phyloP scores from a whole-genome alignment of 1,140 invertebrate genomes.

The Argopecten irradians region DNA sequence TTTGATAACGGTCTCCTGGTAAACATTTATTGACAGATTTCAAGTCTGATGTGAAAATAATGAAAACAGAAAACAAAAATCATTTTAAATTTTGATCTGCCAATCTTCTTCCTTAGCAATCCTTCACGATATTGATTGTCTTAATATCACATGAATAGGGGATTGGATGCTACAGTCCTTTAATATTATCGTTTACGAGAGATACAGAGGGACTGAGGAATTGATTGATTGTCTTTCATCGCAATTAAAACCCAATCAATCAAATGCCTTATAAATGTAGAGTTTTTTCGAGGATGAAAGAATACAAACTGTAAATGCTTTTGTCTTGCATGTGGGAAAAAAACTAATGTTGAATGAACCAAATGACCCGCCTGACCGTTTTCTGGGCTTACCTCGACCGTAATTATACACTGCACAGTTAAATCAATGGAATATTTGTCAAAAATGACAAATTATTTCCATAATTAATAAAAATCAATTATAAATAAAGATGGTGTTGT shows the following conservation, averaged over 20 bases:
- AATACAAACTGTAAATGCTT: slow-evolving; percentile 10
- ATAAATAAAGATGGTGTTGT: neutral
- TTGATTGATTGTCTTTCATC: slow-evolving; percentile 17
- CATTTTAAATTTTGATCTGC: neutral
- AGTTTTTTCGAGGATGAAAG: neutral
- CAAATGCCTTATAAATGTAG: neutral
- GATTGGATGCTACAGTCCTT: neutral
- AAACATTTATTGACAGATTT: neutral
- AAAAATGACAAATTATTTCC: slow-evolving; percentile 19
- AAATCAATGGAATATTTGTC: slow-evolving; percentile 18
- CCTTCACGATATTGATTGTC: neutral
- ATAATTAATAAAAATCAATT: slow-evolving; percentile 23
- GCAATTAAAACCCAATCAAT: slow-evolving; percentile 15
- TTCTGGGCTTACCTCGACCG: neutral
- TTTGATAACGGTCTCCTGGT: too few relatives aligned
- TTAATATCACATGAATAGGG: neutral
- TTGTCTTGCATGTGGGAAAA: slow-evolving; percentile 9
- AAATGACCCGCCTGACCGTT: neutral
- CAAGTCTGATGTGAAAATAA: neutral
- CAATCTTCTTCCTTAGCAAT: neutral
- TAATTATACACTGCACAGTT: neutral
- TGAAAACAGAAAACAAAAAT: neutral
- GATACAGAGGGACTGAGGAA: neutral
- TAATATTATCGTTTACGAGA: neutral
- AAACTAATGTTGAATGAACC: slow-evolving; percentile 18